A percentile compares a stretch with the other conserved stretches of the same genome.
Conservation (phyloP, 2,797 vertebrate species). For the Gallinago stenura region DNA sequence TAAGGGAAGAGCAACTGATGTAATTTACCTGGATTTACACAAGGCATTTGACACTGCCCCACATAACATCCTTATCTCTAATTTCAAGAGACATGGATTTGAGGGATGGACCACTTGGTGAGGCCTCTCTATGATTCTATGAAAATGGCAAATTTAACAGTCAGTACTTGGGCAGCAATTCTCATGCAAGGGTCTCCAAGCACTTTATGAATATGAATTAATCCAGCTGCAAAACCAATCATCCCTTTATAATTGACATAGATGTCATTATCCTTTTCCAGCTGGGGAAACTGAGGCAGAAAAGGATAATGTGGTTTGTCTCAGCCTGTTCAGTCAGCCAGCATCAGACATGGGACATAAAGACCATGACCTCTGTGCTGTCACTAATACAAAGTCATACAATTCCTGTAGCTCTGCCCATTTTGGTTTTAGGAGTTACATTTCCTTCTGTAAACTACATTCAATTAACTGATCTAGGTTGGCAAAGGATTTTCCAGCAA, state of each 20-base stretch:
- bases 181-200: neutral
- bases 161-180: constrained; percentile 10
- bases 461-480: neutral
- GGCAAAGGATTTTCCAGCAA: neutral
- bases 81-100: neutral
- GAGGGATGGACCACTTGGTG: neutral
- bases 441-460: neutral
- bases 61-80: neutral
- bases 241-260: neutral
- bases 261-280: neutral
- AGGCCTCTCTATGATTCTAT: neutral
- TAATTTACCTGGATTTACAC: neutral
- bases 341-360: neutral
- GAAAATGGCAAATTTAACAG: constrained; percentile 43
- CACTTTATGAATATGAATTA: constrained; percentile 20
- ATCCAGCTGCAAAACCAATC: neutral
- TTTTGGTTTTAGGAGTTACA: neutral
- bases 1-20: neutral
- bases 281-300: constrained; percentile 21
- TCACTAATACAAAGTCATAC: neutral
- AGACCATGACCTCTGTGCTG: neutral
- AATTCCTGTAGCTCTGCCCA: neutral
- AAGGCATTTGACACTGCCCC: no score
- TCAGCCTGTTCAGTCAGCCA: neutral
- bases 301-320: neutral